A percentile compares a stretch with the other conserved stretches of the same genome.
Evolutionary conservation across 2,888 invertebrate species (phyloP).

Genomic region (Chalcosyrphus nemorum): DNA sequence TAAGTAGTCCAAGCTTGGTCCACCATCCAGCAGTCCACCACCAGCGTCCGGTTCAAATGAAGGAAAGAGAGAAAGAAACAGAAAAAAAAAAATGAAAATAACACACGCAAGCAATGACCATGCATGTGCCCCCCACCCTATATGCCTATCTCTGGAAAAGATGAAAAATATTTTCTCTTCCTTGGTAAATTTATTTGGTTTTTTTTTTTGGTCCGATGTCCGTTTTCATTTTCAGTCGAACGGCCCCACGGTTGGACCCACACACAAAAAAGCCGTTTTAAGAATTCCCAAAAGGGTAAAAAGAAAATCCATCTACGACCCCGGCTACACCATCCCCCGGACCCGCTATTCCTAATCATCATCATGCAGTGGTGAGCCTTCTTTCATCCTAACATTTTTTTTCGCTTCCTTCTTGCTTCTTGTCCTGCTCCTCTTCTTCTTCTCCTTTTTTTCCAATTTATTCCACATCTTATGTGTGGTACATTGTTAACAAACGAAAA

Average conservation of each 20-base stretch:
- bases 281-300: conserved; percentile 73
- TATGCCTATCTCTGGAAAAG: conserved; percentile 45
- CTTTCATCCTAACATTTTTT: conserved; percentile 67
- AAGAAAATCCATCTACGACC: conserved; percentile 68
- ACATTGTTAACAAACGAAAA: conserved; percentile 65
- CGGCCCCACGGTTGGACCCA: conserved; percentile 56
- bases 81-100: conserved; percentile 46
- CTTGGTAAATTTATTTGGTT: conserved; percentile 47
- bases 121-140: background rate
- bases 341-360: conserved; percentile 68
- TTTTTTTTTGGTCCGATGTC: conserved; percentile 49
- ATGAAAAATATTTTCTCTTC: conserved; percentile 72
- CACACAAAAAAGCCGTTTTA: conserved; percentile 65
- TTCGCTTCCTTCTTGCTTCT: conserved; percentile 43
- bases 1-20: conserved; percentile 53
- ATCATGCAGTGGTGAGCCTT: conserved; percentile 72
- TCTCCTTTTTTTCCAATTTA: conserved; percentile 69
- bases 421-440: conserved; percentile 49
- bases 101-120: conserved; percentile 68
- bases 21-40: background rate
- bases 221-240: conserved; percentile 71
- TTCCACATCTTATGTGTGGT: conserved; percentile 70
- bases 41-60: conserved; percentile 32
- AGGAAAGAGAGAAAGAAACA: conserved; percentile 47
- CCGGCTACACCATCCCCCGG: conserved; percentile 10